Conservation (phyloP, 1,140 invertebrate species). For the Aphaenogaster floridana region DNA sequence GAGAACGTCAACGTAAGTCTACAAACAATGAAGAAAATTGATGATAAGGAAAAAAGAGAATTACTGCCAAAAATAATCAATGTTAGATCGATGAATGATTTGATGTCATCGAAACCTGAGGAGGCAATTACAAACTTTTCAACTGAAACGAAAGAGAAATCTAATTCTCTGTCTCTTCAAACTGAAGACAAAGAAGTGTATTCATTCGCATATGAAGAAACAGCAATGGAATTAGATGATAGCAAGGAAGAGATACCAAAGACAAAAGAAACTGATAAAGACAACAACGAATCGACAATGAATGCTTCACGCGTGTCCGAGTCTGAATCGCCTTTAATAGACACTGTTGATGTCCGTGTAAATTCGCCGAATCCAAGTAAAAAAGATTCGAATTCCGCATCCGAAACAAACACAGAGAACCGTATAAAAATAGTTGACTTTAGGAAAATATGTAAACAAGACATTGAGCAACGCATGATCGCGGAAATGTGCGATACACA, state of each 20-base stretch:
- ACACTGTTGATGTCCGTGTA: neutral
- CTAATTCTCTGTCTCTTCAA: neutral
- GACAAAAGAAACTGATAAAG: neutral
- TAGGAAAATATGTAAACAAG: conserved; percentile 35
- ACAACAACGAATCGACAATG: neutral
- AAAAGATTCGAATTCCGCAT: neutral
- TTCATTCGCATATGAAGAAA: neutral
- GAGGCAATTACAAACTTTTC: neutral
- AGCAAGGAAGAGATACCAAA: neutral
- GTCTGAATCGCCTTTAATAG: neutral
- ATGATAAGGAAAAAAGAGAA: neutral
- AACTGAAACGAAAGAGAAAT: neutral
- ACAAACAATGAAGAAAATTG: neutral
- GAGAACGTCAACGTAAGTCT: neutral
- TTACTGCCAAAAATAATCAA: conserved; percentile 70
- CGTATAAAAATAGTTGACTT: conserved; percentile 52
- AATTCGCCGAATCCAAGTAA: neutral
- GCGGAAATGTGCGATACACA: neutral
- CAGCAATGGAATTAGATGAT: neutral
- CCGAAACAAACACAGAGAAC: neutral
- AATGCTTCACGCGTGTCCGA: neutral
- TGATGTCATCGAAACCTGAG: neutral
- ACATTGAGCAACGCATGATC: neutral
- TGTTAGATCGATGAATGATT: conserved; percentile 67
- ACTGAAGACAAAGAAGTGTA: neutral